phyloP scores from a whole-genome alignment of 2,113 vertebrate species.

The Boleophthalmus pectinirostris region DNA sequence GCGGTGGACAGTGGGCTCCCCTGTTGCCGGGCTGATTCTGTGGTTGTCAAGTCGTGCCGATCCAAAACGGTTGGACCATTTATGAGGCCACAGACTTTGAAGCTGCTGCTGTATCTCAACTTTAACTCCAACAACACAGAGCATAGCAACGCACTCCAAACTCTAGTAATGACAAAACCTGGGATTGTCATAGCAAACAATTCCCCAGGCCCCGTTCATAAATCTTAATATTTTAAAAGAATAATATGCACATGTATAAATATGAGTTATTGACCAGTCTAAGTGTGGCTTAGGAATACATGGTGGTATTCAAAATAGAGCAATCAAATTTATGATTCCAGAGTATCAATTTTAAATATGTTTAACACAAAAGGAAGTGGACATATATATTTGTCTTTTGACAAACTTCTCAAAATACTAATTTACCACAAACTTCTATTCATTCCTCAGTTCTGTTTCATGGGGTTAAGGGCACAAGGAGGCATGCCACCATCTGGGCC shows the following conservation, averaged over 20 bases:
- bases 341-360: neutral
- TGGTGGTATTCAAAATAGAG: neutral
- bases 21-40: neutral
- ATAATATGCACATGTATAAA: slow-evolving; percentile 14
- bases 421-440: neutral
- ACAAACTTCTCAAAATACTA: neutral
- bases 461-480: too few species aligned
- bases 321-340: neutral
- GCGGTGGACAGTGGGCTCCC: neutral
- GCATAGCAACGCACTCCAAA: slow-evolving; percentile 14
- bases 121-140: slow-evolving; percentile 11
- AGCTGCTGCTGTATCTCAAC: slow-evolving; percentile 17
- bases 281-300: neutral
- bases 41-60: slow-evolving; percentile 17
- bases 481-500: too few species aligned
- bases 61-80: slow-evolving; percentile 18
- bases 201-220: neutral
- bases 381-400: neutral
- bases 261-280: slow-evolving; percentile 4
- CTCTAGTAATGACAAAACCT: slow-evolving; percentile 4
- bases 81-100: slow-evolving; percentile 24
- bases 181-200: slow-evolving; percentile 20
- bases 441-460: too few species aligned
- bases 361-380: neutral
- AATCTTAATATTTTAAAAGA: slow-evolving; percentile 13